Evolutionary conservation across 2,888 invertebrate species (phyloP).

Genomic region (Agrotis clavis): DNA sequence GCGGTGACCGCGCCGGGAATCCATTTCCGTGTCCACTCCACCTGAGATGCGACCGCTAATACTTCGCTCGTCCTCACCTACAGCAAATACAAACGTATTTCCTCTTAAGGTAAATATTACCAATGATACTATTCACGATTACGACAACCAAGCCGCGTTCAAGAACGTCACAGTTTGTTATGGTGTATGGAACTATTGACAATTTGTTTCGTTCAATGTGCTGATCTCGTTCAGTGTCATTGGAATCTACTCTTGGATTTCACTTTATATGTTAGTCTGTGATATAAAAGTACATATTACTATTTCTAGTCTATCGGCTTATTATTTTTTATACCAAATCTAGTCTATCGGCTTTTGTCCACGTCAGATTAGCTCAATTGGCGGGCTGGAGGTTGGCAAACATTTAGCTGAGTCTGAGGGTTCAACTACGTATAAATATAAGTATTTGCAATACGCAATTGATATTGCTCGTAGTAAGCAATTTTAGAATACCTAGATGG

Average conservation of each 20-base stretch:
- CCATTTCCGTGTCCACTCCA: conserved; percentile 60
- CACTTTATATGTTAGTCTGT: too few species aligned
- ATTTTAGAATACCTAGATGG: not conserved
- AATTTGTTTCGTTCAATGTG: too few species aligned
- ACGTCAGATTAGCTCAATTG: conserved; percentile 1
- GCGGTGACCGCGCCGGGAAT: conserved; percentile 41
- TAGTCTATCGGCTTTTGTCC: not conserved
- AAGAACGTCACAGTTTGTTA: not conserved
- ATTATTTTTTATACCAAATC: too few species aligned
- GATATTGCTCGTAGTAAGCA: not conserved
- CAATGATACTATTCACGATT: not conserved
- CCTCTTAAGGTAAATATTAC: not conserved
- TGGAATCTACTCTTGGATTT: too few species aligned
- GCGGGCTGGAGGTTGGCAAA: not conserved
- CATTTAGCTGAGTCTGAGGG: not conserved
- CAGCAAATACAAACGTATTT: conserved; percentile 7
- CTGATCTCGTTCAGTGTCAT: too few species aligned
- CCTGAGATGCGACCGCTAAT: conserved; percentile 46
- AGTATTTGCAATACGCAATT: not conserved
- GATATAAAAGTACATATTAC: too few species aligned
- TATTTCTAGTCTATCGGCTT: not conserved
- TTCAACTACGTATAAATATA: not conserved
- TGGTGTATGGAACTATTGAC: not conserved
- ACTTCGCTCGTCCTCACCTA: not conserved
- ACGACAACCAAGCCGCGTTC: not conserved